Evolutionary conservation across 2,888 invertebrate genomes (phyloP).

Genomic region (Catonia carolina): DNA sequence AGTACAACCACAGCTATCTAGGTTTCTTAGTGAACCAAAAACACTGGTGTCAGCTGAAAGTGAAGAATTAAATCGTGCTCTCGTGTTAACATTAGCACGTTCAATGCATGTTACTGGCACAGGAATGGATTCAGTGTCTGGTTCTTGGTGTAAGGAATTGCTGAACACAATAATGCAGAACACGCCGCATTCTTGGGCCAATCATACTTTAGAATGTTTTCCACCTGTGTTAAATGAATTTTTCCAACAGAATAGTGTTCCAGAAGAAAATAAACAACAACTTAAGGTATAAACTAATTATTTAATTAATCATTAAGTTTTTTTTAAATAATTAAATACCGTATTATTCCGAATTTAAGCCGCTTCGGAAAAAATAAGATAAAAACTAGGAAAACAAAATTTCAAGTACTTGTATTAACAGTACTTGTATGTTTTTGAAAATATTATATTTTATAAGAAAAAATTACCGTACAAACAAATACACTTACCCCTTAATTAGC

Average conservation of each 20-base stretch:
- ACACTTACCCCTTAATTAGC: too few species aligned
- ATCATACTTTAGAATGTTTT: constrained; percentile 86
- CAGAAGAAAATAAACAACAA: constrained; percentile 83
- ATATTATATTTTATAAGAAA: too few species aligned
- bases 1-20: constrained; percentile 86
- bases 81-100: constrained; percentile 88
- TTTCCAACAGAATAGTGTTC: constrained; percentile 73
- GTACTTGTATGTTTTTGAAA: too few species aligned
- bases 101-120: constrained; percentile 89
- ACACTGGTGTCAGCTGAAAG: constrained; percentile 88
- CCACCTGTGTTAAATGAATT: constrained; percentile 85
- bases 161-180: constrained; percentile 85
- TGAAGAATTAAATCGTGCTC: constrained; percentile 86
- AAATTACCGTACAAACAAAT: too few species aligned
- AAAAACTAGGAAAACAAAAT: too few species aligned
- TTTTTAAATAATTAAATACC: neutral
- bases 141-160: constrained; percentile 85
- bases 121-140: constrained; percentile 53
- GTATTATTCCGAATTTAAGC: neutral
- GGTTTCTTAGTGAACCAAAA: constrained; percentile 87
- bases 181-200: constrained; percentile 93
- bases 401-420: too few species aligned
- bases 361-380: too few species aligned
- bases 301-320: neutral
- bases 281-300: constrained; percentile 56